These are phyloP conservation scores for Dione vanillae DNA, from an alignment of 2,888 invertebrate genomes.

Conservation along the genomic window DNA sequence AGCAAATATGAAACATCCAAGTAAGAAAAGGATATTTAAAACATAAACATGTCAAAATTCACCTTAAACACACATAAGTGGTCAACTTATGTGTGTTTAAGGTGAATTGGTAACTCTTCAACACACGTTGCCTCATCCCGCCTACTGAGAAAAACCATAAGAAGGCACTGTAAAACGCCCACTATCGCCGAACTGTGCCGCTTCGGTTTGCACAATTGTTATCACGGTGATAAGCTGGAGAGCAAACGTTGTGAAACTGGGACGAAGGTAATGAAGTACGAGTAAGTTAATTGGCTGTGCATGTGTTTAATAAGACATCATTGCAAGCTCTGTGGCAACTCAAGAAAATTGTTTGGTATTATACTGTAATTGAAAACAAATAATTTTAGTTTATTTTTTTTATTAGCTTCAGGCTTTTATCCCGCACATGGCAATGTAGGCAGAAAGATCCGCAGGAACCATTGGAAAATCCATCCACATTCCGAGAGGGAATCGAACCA, in stretches of 20 bases:
- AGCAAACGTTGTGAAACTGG: constrained; percentile 52
- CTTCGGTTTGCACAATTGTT: constrained; percentile 50
- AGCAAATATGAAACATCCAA: background rate
- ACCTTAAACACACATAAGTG: background rate
- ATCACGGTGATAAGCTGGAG: constrained; percentile 54
- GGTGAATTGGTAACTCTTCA: background rate
- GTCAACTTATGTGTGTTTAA: no score
- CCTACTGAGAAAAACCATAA: constrained; percentile 32
- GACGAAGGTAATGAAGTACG: constrained; percentile 48
- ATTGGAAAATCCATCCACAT: no score
- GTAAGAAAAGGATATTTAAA: background rate
- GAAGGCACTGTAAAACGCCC: constrained; percentile 39
- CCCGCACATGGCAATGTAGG: no score
- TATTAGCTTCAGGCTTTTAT: no score
- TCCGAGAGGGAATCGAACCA: no score
- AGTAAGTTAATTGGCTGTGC: constrained; percentile 39
- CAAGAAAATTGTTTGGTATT: background rate
- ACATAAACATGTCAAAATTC: constrained; percentile 26
- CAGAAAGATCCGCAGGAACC: no score
- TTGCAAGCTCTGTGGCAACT: background rate
- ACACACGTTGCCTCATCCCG: constrained; percentile 27
- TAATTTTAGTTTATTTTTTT: no score
- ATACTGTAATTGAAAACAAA: no score
- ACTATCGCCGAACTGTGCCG: constrained; percentile 37
- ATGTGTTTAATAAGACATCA: constrained; percentile 31